Base-by-base conservation (phyloP, 2,113 vertebrate genomes). In the Lepus europaeus region DNA sequence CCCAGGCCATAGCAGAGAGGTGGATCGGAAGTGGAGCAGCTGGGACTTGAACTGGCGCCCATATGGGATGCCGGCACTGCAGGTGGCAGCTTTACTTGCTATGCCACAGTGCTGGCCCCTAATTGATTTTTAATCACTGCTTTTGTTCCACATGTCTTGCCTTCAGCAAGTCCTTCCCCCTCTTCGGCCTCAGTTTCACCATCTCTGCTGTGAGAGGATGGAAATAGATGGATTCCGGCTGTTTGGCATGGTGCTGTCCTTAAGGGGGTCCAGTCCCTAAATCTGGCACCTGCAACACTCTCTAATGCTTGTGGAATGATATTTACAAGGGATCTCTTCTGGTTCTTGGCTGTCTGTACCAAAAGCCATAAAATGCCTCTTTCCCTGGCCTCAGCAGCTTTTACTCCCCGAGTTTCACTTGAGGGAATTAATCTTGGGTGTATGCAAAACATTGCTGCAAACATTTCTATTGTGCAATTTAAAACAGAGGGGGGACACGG, bases 401-500 rank as follows among this genome's bases (percentile, higher is more conserved):
- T 59, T 53, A 39, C 56, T 56, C 74, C 33, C 33, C 31, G 76
- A 59, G 33, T 64, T 31, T 51, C 69, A 73, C 72, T 72, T 45
- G 53, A 10, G 36, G 36, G 77, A 73, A 81, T 84, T 74, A 73
- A 77, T 77, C 78, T 23, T 25, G 56, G 63, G 11, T 69, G 16
- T 22, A 39, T 31, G 36, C 61, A 39, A 92, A 89, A 63, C 45
- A 80, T n/a, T 45, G 83, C 77, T 23, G 9, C 31, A 66, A 27
- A 70, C 49, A 16, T 87, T 83, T 80, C 80, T 91, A 59, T 74
- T 76, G 31, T 31, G 27, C 13, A 9, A 3, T 73, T 90, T 82
- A 73, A 94, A 69, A 69, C 16, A 90, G 89, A 95, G 77, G 83
- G 33, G 10, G 49, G 27, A 51, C 22, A 64, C 92, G 70, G 70